phyloP scores from a whole-genome alignment of 1,140 invertebrate species.

The Lepidostoma basale region DNA sequence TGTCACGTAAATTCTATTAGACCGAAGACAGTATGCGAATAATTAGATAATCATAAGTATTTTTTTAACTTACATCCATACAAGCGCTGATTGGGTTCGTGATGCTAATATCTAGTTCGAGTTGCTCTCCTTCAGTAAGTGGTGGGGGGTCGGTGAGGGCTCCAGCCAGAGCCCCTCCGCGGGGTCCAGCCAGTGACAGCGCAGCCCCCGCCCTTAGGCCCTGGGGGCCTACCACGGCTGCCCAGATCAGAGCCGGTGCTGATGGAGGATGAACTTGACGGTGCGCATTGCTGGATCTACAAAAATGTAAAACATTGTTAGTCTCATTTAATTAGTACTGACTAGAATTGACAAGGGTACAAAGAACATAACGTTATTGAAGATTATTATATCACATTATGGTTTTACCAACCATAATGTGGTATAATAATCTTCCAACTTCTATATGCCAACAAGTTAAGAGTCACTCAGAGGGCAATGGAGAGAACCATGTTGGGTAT shows the following conservation, averaged over 20 bases:
- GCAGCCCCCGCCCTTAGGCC: constrained; percentile 31
- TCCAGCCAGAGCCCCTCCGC: constrained; percentile 56
- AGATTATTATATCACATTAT: no score
- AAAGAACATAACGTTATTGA: no score
- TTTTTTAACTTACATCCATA: constrained; percentile 67
- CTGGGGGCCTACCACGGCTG: constrained; percentile 27
- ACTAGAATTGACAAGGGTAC: no score
- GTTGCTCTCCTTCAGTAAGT: constrained; percentile 64
- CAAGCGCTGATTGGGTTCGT: constrained; percentile 70
- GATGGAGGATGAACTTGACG: constrained; percentile 26
- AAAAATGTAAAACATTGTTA: no score
- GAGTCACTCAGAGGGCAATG: no score
- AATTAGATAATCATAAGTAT: neutral
- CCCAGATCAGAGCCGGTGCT: constrained; percentile 29
- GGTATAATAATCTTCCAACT: no score
- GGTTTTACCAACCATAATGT: no score
- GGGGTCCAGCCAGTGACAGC: constrained; percentile 3
- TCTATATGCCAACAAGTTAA: no score
- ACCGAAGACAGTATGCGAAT: no score
- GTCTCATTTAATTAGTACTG: no score
- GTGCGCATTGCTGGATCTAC: constrained; percentile 1
- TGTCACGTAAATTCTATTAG: no score
- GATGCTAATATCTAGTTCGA: constrained; percentile 69
- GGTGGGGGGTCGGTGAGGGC: constrained; percentile 64
- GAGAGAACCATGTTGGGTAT: no score